phyloP scores from a whole-genome alignment of 2,888 invertebrate genomes.

The Thecophora atra region DNA sequence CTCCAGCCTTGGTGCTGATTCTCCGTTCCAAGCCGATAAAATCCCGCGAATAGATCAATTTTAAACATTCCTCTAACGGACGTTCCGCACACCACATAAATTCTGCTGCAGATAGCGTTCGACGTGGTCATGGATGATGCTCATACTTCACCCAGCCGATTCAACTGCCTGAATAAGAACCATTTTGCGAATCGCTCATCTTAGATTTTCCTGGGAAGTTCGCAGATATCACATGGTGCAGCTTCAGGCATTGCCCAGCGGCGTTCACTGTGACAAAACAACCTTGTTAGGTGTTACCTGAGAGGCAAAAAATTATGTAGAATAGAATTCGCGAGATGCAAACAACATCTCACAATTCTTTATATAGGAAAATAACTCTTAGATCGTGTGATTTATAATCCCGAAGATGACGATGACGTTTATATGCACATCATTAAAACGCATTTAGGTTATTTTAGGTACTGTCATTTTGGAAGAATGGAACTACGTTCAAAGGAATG shows the following conservation, averaged over 20 bases:
- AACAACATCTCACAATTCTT: too few species aligned
- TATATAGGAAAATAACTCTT: neutral
- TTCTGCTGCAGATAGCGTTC: conserved; percentile 11
- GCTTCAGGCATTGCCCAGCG: neutral
- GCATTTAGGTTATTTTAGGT: too few species aligned
- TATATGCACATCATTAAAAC: too few species aligned
- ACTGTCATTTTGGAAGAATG: too few species aligned
- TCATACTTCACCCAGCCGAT: neutral
- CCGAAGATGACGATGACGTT: too few species aligned
- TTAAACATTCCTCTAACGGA: conserved; percentile 29
- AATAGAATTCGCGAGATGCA: too few species aligned
- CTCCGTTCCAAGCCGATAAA: conserved; percentile 22
- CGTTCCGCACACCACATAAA: conserved; percentile 25
- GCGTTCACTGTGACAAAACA: too few species aligned
- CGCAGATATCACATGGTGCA: neutral
- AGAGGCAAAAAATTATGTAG: too few species aligned
- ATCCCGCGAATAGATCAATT: conserved; percentile 35
- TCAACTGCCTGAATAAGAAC: neutral
- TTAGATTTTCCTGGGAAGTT: neutral
- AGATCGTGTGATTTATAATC: too few species aligned
- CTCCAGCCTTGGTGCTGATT: neutral
- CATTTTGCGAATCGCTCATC: neutral
- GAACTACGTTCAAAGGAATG: too few species aligned
- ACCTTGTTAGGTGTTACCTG: too few species aligned
- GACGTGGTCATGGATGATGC: conserved; percentile 17